Evolutionary conservation across 2,797 vertebrate genomes (phyloP), one percentile per base, ranked within the genome.

Genomic region (Typhlichthys eigenmanni): DNA sequence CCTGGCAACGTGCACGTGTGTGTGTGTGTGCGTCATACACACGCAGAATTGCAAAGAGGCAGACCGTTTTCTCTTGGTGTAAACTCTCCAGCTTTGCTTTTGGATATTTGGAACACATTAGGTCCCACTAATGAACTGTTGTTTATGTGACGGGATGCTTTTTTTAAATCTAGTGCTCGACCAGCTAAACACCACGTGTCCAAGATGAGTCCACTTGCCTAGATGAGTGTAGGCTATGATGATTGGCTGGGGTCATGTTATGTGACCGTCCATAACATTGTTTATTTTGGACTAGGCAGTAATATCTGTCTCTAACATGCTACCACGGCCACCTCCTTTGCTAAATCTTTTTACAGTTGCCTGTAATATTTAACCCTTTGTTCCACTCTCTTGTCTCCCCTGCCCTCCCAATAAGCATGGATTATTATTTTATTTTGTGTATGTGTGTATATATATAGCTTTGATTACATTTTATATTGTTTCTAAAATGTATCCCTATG

Each of bases 121-220:
- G 70, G 76, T 82, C 68, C 64, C 48, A 16, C 68, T 76, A 78
- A 72, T 76, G 69, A 84, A 82, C 82, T 75, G 78, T 62, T 87
- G 85, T 88, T 87, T 85, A 84, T 80, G 70, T 70, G 71, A 74
- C 69, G 50, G 58, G 66, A 78, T 79, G 59, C 65, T 62, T 62
- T 74, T 65, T 83, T 29, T 1, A 29, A 29, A 29, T 29, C 24
- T 29, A 29, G 24, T 29, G 24, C 24, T 29, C 4, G 24, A 72
- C 63, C 60, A 64, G 64, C 71, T 52, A 47, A 65, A 69, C 74
- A 64, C 61, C 66, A 64, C 78, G 74, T 78, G 74, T 83, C 76
- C 34, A 38, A 38, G 34, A 38, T 38, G 81, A 83, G 58, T 61
- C 66, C 69, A 62, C 57, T 60, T 47, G 53, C 71, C 72, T 68